Evolutionary conservation across 35 echinoderm and acorn worm species (phyloP), one percentile per base, ranked within the genome.

Genomic region (Holothuria glaberrima): DNA sequence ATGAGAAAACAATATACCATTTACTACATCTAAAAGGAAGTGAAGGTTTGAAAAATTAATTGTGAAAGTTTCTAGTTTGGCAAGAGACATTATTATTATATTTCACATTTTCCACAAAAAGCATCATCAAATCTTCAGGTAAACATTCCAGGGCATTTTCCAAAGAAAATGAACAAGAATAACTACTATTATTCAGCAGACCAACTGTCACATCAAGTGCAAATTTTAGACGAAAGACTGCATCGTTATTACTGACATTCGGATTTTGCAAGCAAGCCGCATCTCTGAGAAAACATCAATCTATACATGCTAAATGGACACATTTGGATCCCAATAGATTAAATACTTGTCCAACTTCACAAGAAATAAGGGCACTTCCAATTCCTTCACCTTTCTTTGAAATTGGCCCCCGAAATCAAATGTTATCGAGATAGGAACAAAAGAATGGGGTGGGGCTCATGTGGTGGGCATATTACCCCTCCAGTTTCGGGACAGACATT

Each of bases 331-430:
- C 48, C 21, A 82, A 26, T 58, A 44, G 79, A 82, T 82, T 44
- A 82, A 82, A 82, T 20, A 82, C 79, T 19, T 80, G 76, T 46
- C 76, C 76, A 19, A 52, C 41, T 13, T 21, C 25, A 33, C 48
- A 82, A 13, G 79, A n/a, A 7, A 82, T 50, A 2, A 0, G 7
- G 2, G 13, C 54, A 31, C 12, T 27, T 58, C 54, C 35, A n/a
- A 30, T 27, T 18, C 5, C 24, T 30, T 56, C 57, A 24, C 56
- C 26, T 18, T 58, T 32, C 30, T 13, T 82, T 29, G n/a, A 24
- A 48, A 82, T 58, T 3, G 78, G 52, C 78, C 46, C 9, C 78
- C 78, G 48, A 82, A 82, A 82, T 82, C 48, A 82, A 82, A 82
- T 9, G 78, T 82, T 29, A 82, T 82, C 6, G 79, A 82, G 50